Base-by-base conservation (phyloP, 2,888 invertebrate species). In the Gymnosoma rotundatum region DNA sequence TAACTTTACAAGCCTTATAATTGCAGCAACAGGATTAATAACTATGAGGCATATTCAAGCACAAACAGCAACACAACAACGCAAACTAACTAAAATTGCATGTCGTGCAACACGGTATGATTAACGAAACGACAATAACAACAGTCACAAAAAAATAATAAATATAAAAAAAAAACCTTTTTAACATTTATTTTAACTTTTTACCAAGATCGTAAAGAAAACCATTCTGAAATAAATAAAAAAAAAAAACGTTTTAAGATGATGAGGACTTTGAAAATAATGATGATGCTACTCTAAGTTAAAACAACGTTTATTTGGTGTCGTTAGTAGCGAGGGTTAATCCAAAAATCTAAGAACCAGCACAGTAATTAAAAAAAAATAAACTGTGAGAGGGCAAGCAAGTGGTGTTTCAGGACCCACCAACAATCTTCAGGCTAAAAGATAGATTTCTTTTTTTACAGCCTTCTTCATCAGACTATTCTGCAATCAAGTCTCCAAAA, bases 41-140 rank as follows among this genome's bases (percentile, higher is more conserved):
- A 79, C 54, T 78, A 63, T 48, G 67, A 75, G 78, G 54, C 79
- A 79, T 73, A 69, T 76, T 58, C 67, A 54, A 60, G 38, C 63
- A 54, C 20, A 73, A 69, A 38, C 78, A 58, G 25, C 58, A 69
- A 10, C 42, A 42, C 10, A 38, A 38, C 36, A 67, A 5, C 69
- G 6, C 48, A 48, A 1, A 48, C 16, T 48, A 69, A 67, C 81
- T 61, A 38, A 63, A 67, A 78, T 64, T 69, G 74, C 81, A 84
- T 81, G 84, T 81, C 84, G 84, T 84, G 84, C 84, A 81, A 84
- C 84, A 84, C 74, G 81, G 81, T 74, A 84, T 84, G 84, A 84
- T 78, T 84, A 84, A 84, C 78, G 73, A 73, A 79, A 79, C 83
- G 83, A 79, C 74, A 83, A 72, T 66, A 73, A 74, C 45, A 81